A percentile compares a stretch with the other conserved stretches of the same genome.
Evolutionary conservation across 1,140 invertebrate genomes (phyloP).

Genomic region (Drosophila pseudoobscura): DNA sequence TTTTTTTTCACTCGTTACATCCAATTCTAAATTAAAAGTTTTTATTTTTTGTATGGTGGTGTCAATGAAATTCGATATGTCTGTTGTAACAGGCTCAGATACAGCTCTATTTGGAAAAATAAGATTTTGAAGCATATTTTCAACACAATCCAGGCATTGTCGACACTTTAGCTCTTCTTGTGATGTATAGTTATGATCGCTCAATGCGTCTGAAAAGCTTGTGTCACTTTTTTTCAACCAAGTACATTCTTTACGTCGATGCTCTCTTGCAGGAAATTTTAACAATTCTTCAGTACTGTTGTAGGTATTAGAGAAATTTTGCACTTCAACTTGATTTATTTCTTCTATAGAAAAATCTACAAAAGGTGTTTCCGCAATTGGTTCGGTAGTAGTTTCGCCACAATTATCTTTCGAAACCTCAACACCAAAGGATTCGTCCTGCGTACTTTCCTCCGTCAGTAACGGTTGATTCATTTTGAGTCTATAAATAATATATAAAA

Average conservation of each 20-base stretch:
- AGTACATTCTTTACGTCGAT: neutral
- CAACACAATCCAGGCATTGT: slow-evolving; percentile 31
- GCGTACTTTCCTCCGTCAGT: too few species aligned
- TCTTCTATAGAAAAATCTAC: neutral
- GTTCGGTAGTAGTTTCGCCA: too few species aligned
- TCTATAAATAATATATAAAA: too few species aligned
- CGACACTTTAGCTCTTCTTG: slow-evolving; percentile 23
- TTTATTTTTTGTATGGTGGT: slow-evolving; percentile 43
- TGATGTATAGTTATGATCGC: slow-evolving; percentile 68
- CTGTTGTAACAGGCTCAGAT: slow-evolving; percentile 15
- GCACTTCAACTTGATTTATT: neutral
- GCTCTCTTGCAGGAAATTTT: neutral
- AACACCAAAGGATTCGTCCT: too few species aligned
- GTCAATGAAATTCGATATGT: slow-evolving; percentile 54
- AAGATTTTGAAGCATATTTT: slow-evolving; percentile 35
- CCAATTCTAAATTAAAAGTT: slow-evolving; percentile 9
- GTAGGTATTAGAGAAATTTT: too few species aligned
- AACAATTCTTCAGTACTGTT: slow-evolving; percentile 2
- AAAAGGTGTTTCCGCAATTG: too few species aligned
- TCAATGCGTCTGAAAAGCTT: slow-evolving; percentile 44
- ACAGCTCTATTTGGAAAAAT: slow-evolving; percentile 19
- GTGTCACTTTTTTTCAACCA: neutral
- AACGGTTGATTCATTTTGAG: too few species aligned
- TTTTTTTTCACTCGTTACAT: neutral
- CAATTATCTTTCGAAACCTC: too few species aligned